These are phyloP conservation scores for Allolobophora icterica DNA, from an alignment of 2,888 invertebrate species.

Conservation along the genomic window DNA sequence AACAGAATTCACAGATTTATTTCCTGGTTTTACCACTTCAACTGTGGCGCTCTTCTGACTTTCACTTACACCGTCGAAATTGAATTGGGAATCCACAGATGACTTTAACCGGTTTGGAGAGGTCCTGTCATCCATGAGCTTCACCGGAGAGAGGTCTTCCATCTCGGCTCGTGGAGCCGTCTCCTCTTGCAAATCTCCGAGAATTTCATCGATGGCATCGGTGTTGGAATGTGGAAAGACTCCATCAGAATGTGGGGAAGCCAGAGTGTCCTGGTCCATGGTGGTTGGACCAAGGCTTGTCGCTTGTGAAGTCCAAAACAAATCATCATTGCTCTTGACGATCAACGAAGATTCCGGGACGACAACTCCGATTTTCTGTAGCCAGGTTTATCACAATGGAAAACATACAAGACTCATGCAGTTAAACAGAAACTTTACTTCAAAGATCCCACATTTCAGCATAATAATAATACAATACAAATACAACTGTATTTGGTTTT, in stretches of 20 bases:
- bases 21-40: not conserved
- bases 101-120: not conserved
- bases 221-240: constrained; percentile 6
- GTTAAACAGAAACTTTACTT: not conserved
- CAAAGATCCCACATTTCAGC: not conserved
- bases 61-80: not conserved
- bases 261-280: not conserved
- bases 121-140: not conserved
- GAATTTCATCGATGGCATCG: not conserved
- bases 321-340: not conserved
- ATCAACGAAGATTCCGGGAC: not conserved
- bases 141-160: constrained; percentile 7
- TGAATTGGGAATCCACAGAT: not conserved
- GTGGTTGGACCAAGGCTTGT: not conserved
- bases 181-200: not conserved
- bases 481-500: no score
- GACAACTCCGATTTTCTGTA: not conserved
- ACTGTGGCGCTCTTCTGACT: not conserved
- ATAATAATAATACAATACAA: not conserved
- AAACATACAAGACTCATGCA: not conserved
- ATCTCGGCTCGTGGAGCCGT: not conserved
- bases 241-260: not conserved
- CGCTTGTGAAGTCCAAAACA: not conserved
- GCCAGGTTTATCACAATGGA: not conserved
- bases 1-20: not conserved